phyloP scores from a whole-genome alignment of 1,140 invertebrate species.

The Fragariocoptes setiger region DNA sequence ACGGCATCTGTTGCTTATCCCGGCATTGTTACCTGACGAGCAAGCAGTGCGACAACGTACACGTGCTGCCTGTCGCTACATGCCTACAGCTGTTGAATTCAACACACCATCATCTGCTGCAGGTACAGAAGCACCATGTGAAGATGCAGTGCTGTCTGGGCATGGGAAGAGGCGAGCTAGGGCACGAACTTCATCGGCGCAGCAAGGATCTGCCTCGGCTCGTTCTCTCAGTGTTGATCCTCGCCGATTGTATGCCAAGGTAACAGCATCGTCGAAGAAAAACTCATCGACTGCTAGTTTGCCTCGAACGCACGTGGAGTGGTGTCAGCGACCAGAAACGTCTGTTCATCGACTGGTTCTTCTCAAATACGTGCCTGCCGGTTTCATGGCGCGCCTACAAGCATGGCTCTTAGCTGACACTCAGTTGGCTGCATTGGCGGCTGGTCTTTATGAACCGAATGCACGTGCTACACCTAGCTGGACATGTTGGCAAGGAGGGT shows the following conservation, averaged over 20 bases:
- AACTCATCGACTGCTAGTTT: too few relatives aligned
- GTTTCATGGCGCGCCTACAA: conserved; percentile 83
- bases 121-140: too few relatives aligned
- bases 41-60: background rate
- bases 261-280: background rate
- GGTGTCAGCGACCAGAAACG: conserved; percentile 1
- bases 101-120: background rate
- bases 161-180: too few relatives aligned
- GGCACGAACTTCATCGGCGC: too few relatives aligned
- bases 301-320: background rate
- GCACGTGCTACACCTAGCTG: too few relatives aligned
- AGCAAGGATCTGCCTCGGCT: too few relatives aligned
- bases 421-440: too few relatives aligned
- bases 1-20: conserved; percentile 45
- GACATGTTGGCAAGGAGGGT: conserved; percentile 77
- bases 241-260: background rate
- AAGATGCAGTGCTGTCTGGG: too few relatives aligned
- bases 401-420: conserved; percentile 56
- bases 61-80: background rate
- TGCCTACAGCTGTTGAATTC: background rate
- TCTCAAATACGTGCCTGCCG: conserved; percentile 85
- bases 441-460: too few relatives aligned
- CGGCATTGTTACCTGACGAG: conserved; percentile 42
- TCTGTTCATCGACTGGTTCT: conserved; percentile 27
- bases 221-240: background rate